Evolutionary conservation across 37 sponge, comb jelly and placozoan species (phyloP).

Genomic region (Spongilla lacustris): DNA sequence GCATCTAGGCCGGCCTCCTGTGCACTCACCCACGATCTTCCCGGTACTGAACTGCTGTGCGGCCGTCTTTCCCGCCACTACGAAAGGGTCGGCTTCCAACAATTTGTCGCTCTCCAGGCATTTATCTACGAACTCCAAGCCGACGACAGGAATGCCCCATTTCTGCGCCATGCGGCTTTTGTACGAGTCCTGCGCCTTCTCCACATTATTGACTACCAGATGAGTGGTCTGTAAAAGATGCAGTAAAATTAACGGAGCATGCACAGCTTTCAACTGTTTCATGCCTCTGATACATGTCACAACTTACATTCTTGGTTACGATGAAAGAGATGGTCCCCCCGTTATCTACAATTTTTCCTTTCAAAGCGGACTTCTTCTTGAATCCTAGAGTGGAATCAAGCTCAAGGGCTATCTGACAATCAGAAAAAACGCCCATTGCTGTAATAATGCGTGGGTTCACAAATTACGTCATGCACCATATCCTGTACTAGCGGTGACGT

Average conservation of each 20-base stretch:
- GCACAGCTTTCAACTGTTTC: no score
- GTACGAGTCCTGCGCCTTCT: slow-evolving; percentile 86
- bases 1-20: not conserved
- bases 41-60: slow-evolving; percentile 80
- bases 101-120: slow-evolving; percentile 70
- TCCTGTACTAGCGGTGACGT: no score
- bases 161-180: slow-evolving; percentile 90
- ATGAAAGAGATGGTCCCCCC: slow-evolving; percentile 93
- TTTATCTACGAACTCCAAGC: slow-evolving; percentile 66
- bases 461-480: no score
- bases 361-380: slow-evolving; percentile 77
- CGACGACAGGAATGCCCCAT: slow-evolving; percentile 89
- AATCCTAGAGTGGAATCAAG: slow-evolving; percentile 76
- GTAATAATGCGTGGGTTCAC: no score
- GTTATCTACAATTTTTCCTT: slow-evolving; percentile 72
- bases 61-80: slow-evolving; percentile 84
- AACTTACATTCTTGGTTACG: slow-evolving; percentile 85
- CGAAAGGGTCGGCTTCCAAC: slow-evolving; percentile 76
- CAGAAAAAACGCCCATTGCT: slow-evolving; percentile 75
- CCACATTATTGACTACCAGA: slow-evolving; percentile 84
- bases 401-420: slow-evolving; percentile 88
- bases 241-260: not conserved
- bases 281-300: no score
- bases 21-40: slow-evolving; percentile 84
- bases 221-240: slow-evolving; percentile 60